phyloP scores from a whole-genome alignment of 2,888 invertebrate genomes.

The Artemia sinica region DNA sequence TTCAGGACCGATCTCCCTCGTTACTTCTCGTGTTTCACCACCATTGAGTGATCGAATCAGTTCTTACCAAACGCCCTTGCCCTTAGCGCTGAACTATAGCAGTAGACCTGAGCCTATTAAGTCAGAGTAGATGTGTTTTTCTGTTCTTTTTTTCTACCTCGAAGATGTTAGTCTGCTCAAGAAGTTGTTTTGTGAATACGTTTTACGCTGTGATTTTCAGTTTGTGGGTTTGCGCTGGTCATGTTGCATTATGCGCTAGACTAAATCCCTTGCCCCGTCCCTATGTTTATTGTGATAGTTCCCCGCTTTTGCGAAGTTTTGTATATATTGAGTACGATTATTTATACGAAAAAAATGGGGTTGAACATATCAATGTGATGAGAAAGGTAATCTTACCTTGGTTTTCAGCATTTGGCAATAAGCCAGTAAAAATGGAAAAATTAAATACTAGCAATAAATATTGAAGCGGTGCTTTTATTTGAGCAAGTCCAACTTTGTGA shows the following conservation, averaged over 20 bases:
- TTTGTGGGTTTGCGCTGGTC: background rate
- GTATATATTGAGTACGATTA: too few relatives aligned
- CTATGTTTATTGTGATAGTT: too few relatives aligned
- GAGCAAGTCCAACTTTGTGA: too few relatives aligned
- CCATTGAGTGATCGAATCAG: background rate
- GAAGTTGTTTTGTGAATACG: background rate
- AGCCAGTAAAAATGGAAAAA: too few relatives aligned
- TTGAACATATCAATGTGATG: too few relatives aligned
- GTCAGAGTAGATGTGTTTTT: background rate
- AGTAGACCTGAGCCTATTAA: background rate
- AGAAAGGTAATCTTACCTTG: too few relatives aligned
- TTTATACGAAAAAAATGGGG: too few relatives aligned
- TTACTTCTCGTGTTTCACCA: conserved; percentile 19
- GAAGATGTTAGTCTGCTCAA: conserved; percentile 4
- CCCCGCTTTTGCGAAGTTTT: too few relatives aligned
- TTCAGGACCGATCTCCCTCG: conserved; percentile 32
- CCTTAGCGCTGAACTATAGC: background rate
- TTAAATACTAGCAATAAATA: too few relatives aligned
- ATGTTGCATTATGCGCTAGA: background rate
- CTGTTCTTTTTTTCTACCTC: background rate
- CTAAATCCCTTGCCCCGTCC: too few relatives aligned
- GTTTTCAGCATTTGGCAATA: too few relatives aligned
- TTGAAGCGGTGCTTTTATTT: too few relatives aligned
- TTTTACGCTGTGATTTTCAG: conserved; percentile 12
- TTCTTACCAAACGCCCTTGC: background rate